Base-by-base conservation (phyloP, 2,888 invertebrate species). In the Xestoiulus laeticollis region DNA sequence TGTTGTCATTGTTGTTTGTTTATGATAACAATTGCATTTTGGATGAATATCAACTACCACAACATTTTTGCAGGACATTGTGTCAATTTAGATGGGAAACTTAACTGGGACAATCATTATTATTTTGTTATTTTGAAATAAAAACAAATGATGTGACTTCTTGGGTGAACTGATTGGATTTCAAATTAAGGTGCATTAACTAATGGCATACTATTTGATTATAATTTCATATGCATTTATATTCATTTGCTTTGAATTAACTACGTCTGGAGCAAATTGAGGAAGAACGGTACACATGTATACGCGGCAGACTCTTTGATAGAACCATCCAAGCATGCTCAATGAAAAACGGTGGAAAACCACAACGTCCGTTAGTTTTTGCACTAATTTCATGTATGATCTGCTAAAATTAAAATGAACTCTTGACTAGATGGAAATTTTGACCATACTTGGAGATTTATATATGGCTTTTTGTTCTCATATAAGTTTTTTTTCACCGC, bases 71-170 rank as follows among this genome's bases (percentile, higher is more conserved):
- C 4, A 26, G 68, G 22, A 26, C 68, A 10, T 68, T 68, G 68
- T 68, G 68, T 68, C 68, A n/a, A 68, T 26, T 59, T 68, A 68
- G 22, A 68, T 26, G 68, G 26, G 68, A 68, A 68, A 26, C 68
- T 68, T 26, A 68, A 68, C 26, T 26, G 22, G 68, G 68, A 68
- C 68, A 68, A 68, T 68, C 5, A 68, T 68, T 26, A 68, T 68
- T 68, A 26, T 48, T 43, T 43, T 48, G 22, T 68, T 68, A 26
- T 68, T 4, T 4, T 8, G 26, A 26, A n/a, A n/a, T n/a, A n/a
- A n/a, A n/a, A n/a, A n/a, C n/a, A n/a, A n/a, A n/a, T n/a, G n/a
- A n/a, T n/a, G n/a, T n/a, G n/a, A n/a, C n/a, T n/a, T n/a, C n/a
- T 26, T 26, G 19, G 26, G 1, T 68, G 6, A 26, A 68, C 22